Evolutionary conservation across 1,140 invertebrate genomes (phyloP).

Genomic region (Drosophila busckii): DNA sequence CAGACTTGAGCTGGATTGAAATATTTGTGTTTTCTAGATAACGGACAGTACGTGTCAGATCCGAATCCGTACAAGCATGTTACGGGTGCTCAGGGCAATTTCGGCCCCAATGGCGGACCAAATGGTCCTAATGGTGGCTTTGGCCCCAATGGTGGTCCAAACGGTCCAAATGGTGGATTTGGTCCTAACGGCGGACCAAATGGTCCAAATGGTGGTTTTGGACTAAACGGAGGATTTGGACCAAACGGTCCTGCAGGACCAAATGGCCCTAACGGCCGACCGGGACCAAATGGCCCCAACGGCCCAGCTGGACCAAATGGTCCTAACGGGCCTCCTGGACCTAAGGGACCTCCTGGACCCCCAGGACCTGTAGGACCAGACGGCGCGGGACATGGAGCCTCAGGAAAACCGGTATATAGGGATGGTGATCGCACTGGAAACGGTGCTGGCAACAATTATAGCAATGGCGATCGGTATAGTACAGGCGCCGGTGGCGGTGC

Average conservation of each 20-base stretch:
- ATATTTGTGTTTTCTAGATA: slow-evolving; percentile 74
- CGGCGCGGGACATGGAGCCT: slow-evolving; percentile 59
- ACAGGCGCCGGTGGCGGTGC: slow-evolving; percentile 22
- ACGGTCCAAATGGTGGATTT: slow-evolving; percentile 25
- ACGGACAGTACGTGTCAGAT: slow-evolving; percentile 52
- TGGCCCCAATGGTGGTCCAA: slow-evolving; percentile 17
- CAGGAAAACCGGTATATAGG: slow-evolving; percentile 67
- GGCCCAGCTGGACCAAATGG: slow-evolving; percentile 38
- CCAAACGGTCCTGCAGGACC: slow-evolving; percentile 46
- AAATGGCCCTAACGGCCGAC: slow-evolving; percentile 46
- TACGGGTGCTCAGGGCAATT: slow-evolving; percentile 31
- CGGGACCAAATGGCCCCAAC: slow-evolving; percentile 46
- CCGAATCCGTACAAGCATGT: slow-evolving; percentile 57
- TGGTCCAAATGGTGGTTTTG: slow-evolving; percentile 60
- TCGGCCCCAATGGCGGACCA: slow-evolving; percentile 26
- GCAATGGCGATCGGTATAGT: slow-evolving; percentile 20
- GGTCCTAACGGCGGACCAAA: slow-evolving; percentile 43
- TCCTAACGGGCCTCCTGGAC: slow-evolving; percentile 54
- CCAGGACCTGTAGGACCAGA: slow-evolving; percentile 47
- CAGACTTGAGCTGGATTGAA: slow-evolving; percentile 25
- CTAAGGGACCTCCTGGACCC: slow-evolving; percentile 57
- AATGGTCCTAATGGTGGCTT: slow-evolving; percentile 20
- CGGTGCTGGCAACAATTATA: slow-evolving; percentile 26
- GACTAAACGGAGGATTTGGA: slow-evolving; percentile 37
- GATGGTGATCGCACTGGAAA: slow-evolving; percentile 47